phyloP scores from a whole-genome alignment of 2,888 invertebrate species.

The Hypena proboscidalis region DNA sequence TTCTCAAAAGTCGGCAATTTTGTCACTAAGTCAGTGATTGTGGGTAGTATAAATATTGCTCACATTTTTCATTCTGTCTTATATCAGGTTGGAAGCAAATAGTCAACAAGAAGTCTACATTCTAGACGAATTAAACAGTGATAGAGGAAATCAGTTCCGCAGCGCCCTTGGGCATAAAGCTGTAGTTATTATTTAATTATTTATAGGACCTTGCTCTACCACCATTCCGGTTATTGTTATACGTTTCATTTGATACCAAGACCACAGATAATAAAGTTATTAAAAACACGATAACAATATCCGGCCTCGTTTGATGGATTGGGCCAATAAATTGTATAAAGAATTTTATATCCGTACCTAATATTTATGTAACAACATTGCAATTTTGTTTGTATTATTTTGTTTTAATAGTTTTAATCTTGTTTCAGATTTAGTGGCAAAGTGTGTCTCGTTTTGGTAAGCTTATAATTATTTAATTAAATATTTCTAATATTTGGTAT shows the following conservation, averaged over 20 bases:
- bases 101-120: not conserved
- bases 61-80: too few relatives aligned
- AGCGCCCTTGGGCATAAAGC: constrained; percentile 6
- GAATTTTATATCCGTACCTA: too few relatives aligned
- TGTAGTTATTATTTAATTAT: constrained; percentile 3
- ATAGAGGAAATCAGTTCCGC: constrained; percentile 6
- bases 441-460: too few relatives aligned
- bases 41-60: not conserved
- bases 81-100: too few relatives aligned
- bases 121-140: not conserved
- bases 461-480: too few relatives aligned
- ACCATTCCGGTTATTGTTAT: constrained; percentile 7
- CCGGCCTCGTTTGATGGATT: not conserved
- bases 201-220: constrained; percentile 1
- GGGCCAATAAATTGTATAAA: not conserved
- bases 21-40: too few relatives aligned
- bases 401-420: too few relatives aligned
- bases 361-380: too few relatives aligned
- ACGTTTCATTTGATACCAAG: constrained; percentile 5
- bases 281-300: not conserved
- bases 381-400: too few relatives aligned
- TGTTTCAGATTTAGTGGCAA: too few relatives aligned
- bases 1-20: too few relatives aligned
- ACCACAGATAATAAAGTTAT: not conserved
- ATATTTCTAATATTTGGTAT: too few relatives aligned